These are phyloP conservation scores for Drosophila malerkotliana DNA, from an alignment of 1,140 invertebrate species.

Conservation along the genomic window DNA sequence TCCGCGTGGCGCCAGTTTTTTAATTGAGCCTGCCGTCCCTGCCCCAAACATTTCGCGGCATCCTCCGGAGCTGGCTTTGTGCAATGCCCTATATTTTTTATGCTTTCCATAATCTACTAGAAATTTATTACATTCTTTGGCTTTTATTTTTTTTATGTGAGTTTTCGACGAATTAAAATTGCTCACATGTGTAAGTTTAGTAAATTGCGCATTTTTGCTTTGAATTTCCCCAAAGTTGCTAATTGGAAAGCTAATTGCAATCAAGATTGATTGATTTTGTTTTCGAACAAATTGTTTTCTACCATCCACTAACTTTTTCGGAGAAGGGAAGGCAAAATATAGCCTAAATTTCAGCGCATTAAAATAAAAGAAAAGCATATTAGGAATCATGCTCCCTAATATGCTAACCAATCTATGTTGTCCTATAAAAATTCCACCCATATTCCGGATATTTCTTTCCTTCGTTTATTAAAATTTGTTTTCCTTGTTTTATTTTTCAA, in stretches of 20 bases:
- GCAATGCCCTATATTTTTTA: slow-evolving; percentile 8
- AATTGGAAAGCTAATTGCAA: slow-evolving; percentile 42
- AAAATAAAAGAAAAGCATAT: too few species aligned
- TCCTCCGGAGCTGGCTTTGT: slow-evolving; percentile 45
- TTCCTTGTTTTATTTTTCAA: slow-evolving; percentile 18
- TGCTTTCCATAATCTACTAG: slow-evolving; percentile 58
- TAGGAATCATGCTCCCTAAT: neutral
- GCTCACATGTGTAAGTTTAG: slow-evolving; percentile 23
- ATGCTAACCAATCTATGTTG: neutral
- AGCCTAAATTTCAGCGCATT: too few species aligned
- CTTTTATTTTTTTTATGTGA: slow-evolving; percentile 43
- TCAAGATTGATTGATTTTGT: slow-evolving; percentile 5
- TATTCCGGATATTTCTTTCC: slow-evolving; percentile 4
- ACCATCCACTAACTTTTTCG: too few species aligned
- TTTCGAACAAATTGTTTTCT: neutral
- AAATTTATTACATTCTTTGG: slow-evolving; percentile 66
- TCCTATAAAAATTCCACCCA: neutral
- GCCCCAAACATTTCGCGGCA: slow-evolving; percentile 1
- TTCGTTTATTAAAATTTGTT: slow-evolving; percentile 26
- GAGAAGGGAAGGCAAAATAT: too few species aligned
- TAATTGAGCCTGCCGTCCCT: slow-evolving; percentile 58
- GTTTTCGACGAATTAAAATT: slow-evolving; percentile 4
- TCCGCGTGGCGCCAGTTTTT: slow-evolving; percentile 44
- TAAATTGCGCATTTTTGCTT: slow-evolving; percentile 49
- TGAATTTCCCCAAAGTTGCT: slow-evolving; percentile 25